Conservation (phyloP, 2,888 invertebrate genomes). For the Callosobruchus maculatus region DNA sequence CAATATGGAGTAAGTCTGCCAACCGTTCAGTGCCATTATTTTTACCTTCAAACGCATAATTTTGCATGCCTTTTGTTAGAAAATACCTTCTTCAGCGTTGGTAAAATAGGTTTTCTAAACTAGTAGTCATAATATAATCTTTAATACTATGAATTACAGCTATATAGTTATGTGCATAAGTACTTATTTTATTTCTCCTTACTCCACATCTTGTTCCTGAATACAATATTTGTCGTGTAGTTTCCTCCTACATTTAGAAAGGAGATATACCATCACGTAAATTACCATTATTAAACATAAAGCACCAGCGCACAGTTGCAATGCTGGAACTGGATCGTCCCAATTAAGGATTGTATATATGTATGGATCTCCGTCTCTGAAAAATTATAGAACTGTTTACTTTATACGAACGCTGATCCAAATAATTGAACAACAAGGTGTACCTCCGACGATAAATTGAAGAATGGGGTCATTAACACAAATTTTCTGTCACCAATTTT, state of each 20-base stretch:
- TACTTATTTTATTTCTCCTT: not conserved
- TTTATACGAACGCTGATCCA: no score
- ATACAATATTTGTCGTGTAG: not conserved
- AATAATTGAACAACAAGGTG: no score
- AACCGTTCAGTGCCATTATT: no score
- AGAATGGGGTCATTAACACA: no score
- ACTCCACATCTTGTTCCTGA: not conserved
- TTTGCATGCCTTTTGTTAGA: no score
- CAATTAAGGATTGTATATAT: not conserved
- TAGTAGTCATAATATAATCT: not conserved
- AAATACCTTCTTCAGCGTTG: no score
- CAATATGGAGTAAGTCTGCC: no score
- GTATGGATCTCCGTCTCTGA: not conserved
- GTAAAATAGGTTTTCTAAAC: no score
- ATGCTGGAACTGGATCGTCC: not conserved
- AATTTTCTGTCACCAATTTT: no score
- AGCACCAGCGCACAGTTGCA: not conserved
- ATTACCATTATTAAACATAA: not conserved
- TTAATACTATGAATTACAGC: not conserved
- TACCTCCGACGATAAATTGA: no score
- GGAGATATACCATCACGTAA: not conserved
- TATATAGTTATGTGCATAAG: not conserved
- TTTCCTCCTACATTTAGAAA: not conserved
- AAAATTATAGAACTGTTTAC: no score
- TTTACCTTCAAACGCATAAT: no score